These are phyloP conservation scores for Crocallis elinguaria DNA, from an alignment of 2,888 invertebrate genomes.

Conservation along the genomic window DNA sequence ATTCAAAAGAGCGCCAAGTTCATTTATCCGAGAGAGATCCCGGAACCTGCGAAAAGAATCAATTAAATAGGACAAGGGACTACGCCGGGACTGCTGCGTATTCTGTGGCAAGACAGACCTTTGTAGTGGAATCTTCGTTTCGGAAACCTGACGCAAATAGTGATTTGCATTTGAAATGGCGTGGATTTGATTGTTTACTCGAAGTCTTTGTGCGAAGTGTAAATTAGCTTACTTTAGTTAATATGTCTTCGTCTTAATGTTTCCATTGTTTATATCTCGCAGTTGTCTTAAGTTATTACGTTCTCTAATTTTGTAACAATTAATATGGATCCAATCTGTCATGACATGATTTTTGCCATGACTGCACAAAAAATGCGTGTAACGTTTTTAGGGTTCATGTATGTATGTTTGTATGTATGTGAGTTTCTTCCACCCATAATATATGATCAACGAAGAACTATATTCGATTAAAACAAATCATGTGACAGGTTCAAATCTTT, in stretches of 20 bases:
- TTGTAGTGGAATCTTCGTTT: neutral
- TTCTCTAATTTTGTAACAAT: no score
- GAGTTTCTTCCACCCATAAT: no score
- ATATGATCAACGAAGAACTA: no score
- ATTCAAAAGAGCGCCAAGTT: neutral
- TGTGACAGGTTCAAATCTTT: no score
- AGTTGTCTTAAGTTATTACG: no score
- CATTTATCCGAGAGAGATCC: constrained; percentile 8
- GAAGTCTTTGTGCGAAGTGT: constrained; percentile 2
- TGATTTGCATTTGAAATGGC: constrained; percentile 36
- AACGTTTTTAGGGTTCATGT: no score
- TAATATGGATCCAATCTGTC: no score
- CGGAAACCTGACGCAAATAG: constrained; percentile 6
- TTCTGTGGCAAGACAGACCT: neutral
- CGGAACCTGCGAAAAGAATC: neutral
- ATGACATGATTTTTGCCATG: no score
- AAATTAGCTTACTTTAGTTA: constrained; percentile 1
- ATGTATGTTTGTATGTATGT: no score
- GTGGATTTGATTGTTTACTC: constrained; percentile 7
- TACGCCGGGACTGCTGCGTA: neutral
- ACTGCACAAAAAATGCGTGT: no score
- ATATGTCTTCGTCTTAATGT: neutral
- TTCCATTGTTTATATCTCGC: neutral
- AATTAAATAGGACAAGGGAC: no score
- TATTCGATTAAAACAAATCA: no score